Base-by-base conservation (phyloP, 2,888 invertebrate species). In the Dynastes tityus region DNA sequence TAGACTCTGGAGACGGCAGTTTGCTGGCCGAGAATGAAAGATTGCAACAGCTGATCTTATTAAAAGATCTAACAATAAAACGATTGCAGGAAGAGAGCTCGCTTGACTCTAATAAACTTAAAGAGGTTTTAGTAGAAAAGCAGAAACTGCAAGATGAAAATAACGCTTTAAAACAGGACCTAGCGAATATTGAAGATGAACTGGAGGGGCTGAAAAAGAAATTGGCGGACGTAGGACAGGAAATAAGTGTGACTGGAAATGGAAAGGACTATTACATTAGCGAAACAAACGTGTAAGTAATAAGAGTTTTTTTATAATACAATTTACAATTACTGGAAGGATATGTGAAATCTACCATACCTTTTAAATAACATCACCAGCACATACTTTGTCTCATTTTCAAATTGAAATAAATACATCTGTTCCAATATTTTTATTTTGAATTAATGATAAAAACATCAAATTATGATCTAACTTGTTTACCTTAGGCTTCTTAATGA, bases 1-100 rank as follows among this genome's bases (percentile, higher is more conserved):
- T 13, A 8, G 70, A 70, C 1, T 64, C 37, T 4, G 64, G 37
- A 4, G 70, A 53, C 29, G 32, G 22, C 9, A 37, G 32, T 58
- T 9, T 73, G 40, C 11, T 22, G 22, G 32, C 64, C 65, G 78
- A 80, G 40, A 77, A 76, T 13, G 13, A n/a, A 64, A 13, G 61
- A 16, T 55, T 78, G 2, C 61, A 37, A 6, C 22, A 76, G 9
- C 61, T 61, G 16, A 22, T 79, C 8, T 45, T 45, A 29, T 32
- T 71, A 0, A 61, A 55, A 16, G 37, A 63, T 16, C 4, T 49
- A 51, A 73, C 64, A n/a, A 78, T 73, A n/a, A 49, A 61, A 5
- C n/a, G 16, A 53, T 53, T 53, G n/a, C 13, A 53, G 13, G n/a
- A 16, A 1, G 13, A 5, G 2, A 53, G 53, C 1, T n/a, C 53